Evolutionary conservation across 2,113 vertebrate species (phyloP).

Genomic region (Tamias sibiricus): DNA sequence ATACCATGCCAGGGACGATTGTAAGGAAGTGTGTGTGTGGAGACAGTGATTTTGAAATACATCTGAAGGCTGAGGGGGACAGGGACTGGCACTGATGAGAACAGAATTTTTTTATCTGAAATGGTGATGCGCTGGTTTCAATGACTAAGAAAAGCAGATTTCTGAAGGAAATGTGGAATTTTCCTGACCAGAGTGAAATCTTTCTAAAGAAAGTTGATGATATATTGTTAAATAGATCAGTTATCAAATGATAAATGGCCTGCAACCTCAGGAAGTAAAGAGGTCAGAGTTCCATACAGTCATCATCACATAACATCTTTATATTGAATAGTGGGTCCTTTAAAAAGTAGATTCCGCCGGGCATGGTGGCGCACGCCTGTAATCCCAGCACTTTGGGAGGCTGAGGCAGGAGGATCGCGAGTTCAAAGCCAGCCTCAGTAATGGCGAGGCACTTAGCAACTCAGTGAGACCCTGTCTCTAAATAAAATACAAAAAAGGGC

Average conservation of each 20-base stretch:
- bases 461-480: no score
- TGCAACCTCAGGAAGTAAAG: neutral
- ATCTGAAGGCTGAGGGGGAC: neutral
- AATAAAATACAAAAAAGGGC: no score
- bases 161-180: neutral
- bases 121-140: neutral
- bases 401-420: no score
- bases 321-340: neutral
- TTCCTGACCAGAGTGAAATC: neutral
- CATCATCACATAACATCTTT: neutral
- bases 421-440: no score
- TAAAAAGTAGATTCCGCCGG: neutral
- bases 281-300: neutral
- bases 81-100: neutral
- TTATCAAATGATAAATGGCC: constrained; percentile 14
- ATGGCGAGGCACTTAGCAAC: no score
- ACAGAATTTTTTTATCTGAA: neutral
- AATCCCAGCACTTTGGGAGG: no score
- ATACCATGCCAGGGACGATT: no score
- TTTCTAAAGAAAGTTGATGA: neutral
- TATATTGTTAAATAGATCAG: neutral
- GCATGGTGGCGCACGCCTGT: no score
- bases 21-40: neutral
- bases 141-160: neutral
- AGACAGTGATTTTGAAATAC: neutral